Base-by-base conservation (phyloP, 53 echinoderm and acorn worm species). In the Actinopyga echinites region DNA sequence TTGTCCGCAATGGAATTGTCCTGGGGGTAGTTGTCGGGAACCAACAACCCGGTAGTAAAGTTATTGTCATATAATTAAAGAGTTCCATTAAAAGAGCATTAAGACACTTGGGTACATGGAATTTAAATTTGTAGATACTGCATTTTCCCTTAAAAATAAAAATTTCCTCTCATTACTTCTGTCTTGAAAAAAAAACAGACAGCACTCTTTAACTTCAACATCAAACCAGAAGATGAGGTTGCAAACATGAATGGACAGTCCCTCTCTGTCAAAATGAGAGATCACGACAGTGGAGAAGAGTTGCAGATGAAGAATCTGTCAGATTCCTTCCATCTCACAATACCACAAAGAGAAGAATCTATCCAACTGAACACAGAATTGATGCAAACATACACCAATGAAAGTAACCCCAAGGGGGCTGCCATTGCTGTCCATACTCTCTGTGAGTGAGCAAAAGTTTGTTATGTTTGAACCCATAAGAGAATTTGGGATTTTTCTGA, bases 131-230 rank as follows among this genome's bases (percentile, higher is more conserved):
- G n/a, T n/a, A n/a, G n/a, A n/a, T n/a, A n/a, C n/a, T n/a, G n/a
- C n/a, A n/a, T n/a, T n/a, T n/a, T n/a, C n/a, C n/a, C n/a, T n/a
- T n/a, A n/a, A n/a, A n/a, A n/a, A n/a, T n/a, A n/a, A n/a, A n/a
- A n/a, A n/a, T n/a, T n/a, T n/a, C n/a, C n/a, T n/a, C n/a, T 44
- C 44, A 44, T 44, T 44, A 7, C 44, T 7, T 49, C 31, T 63
- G 5, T 31, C 17, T n/a, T n/a, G n/a, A n/a, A n/a, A n/a, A 30
- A 2, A 17, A 28, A 6, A 42, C 29, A 78, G 78, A 78, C 55
- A 30, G 78, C 78, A 2, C 78, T 78, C 8, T 78, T 78, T 55
- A 56, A 43, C 7, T 78, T 45, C 20, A 78, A 78, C 56, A 78
- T 78, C 53, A 78, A 52, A 49, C 78, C 78, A 2, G 32, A n/a